Evolutionary conservation across 2,113 vertebrate genomes (phyloP), one percentile per base, ranked within the genome.

Genomic region (Percopsis transmontana): DNA sequence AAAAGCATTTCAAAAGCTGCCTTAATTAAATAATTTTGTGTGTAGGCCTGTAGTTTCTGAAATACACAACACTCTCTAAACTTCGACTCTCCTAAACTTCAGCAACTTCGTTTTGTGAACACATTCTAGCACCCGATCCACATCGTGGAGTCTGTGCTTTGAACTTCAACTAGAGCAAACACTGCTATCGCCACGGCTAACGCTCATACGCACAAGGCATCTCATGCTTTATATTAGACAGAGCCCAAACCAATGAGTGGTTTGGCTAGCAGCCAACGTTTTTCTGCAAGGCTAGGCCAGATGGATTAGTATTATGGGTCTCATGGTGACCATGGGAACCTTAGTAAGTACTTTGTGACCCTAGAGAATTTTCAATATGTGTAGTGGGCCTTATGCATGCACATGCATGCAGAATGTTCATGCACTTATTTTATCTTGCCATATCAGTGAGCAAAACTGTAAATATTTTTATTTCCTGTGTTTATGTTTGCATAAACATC

Each of bases 401-500:
- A 21, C 20, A 54, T 54, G 52, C 21, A 38, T 56, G 3, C 52
- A 54, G 21, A 15, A 14, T n/a, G 13, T 14, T 47, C 63, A 18
- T 3, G 27, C 19, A 24, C 67, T 76, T 74, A 41, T 69, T 64
- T 63, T 76, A 48, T 74, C 58, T 33, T 42, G 12, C 48, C 60
- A 48, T 57, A 51, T 19, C 16, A 65, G 58, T 71, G 8, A 20
- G 47, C 60, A 64, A 76, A 70, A 68, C 20, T 50, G 14, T 56
- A 69, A 58, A 60, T 67, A 55, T 57, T 79, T 53, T 70, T 1
- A 33, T 44, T 74, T 80, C 79, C 81, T 82, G 68, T 81, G 72
- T 76, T 80, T 82, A 82, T 68, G 53, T 69, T 65, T 74, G 41
- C 1, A 71, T 79, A 76, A 82, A 82, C 18, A 82, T 73, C 51